Evolutionary conservation across 2,888 invertebrate genomes (phyloP).

Genomic region (Pandemis cinnamomeana): DNA sequence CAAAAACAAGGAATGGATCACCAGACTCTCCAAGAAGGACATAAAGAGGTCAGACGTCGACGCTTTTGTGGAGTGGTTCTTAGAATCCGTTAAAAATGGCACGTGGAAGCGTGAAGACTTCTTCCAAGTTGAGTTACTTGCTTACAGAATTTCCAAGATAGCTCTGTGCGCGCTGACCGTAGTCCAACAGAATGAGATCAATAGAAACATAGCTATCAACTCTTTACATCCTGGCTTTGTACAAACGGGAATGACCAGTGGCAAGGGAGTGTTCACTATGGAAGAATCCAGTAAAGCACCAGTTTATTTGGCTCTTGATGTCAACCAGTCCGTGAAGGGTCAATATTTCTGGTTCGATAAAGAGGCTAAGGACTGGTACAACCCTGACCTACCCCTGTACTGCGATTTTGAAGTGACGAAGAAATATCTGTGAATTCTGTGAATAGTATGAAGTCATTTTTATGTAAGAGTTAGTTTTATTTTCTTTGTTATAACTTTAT

Average conservation of each 20-base stretch:
- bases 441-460: not conserved
- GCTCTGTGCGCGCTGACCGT: conserved; percentile 51
- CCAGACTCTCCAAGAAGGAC: conserved; percentile 47
- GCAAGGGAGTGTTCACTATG: conserved; percentile 43
- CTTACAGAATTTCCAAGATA: conserved; percentile 51
- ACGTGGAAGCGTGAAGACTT: conserved; percentile 50
- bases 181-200: conserved; percentile 48
- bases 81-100: conserved; percentile 49
- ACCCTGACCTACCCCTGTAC: conserved; percentile 29
- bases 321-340: conserved; percentile 51
- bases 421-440: conserved; percentile 6
- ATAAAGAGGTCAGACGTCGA: conserved; percentile 48
- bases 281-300: conserved; percentile 48
- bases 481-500: not conserved
- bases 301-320: conserved; percentile 49
- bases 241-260: conserved; percentile 51
- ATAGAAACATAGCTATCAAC: conserved; percentile 51
- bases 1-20: conserved; percentile 49
- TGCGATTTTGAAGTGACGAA: conserved; percentile 17
- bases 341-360: conserved; percentile 51
- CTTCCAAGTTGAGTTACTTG: conserved; percentile 39
- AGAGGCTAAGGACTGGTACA: conserved; percentile 49
- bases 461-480: not conserved
- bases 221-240: conserved; percentile 54
- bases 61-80: conserved; percentile 51